Evolutionary conservation across 2,113 vertebrate species (phyloP).

Genomic region (Tinamus guttatus): DNA sequence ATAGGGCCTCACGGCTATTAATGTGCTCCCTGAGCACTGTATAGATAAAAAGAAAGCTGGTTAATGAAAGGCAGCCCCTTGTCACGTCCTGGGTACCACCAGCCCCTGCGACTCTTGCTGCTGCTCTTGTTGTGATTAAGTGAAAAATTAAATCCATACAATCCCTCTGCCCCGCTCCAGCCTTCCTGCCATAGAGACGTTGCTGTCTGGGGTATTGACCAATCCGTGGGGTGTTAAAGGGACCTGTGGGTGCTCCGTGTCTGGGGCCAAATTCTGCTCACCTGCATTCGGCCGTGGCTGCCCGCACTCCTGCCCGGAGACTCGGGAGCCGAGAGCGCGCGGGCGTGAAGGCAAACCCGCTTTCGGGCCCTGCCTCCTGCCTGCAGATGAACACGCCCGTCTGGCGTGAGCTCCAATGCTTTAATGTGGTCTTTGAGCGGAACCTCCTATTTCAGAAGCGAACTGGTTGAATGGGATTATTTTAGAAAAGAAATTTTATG

Average conservation of each 20-base stretch:
- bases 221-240: neutral
- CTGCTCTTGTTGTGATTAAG: neutral
- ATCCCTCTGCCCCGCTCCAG: neutral
- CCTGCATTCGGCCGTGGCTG: neutral
- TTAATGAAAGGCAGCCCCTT: neutral
- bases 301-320: neutral
- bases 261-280: neutral
- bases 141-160: neutral
- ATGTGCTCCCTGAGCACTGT: neutral
- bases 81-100: accelerated
- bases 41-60: neutral
- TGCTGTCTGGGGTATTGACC: neutral
- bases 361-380: neutral
- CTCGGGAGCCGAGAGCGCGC: no score
- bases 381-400: accelerated
- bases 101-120: neutral
- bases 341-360: no score
- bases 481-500: neutral
- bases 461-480: neutral
- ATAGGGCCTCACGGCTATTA: neutral
- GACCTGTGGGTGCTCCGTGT: accelerated
- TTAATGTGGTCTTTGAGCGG: accelerated
- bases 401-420: neutral
- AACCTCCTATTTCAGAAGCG: neutral
- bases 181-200: neutral